Percentiles rank a stretch among this genome's conserved stretches.
phyloP scores from a whole-genome alignment of 2,888 invertebrate species.

The Philereme transversata region DNA sequence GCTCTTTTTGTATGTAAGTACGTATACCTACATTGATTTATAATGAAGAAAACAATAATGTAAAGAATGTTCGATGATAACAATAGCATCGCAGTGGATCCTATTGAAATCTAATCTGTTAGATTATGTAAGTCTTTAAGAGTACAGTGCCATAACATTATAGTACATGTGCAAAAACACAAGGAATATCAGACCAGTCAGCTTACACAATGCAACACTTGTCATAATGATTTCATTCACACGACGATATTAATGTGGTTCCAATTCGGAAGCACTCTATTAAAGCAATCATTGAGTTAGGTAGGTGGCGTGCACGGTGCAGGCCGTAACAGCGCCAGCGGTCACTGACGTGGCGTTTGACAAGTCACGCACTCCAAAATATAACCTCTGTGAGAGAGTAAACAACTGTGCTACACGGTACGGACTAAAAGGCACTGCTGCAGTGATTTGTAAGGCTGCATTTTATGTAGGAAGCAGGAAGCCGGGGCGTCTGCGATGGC shows the following conservation, averaged over 20 bases:
- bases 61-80: too few relatives aligned
- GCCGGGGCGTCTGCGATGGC: neutral
- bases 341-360: slow-evolving; percentile 56
- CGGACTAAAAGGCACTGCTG: slow-evolving; percentile 21
- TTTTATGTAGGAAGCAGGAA: slow-evolving; percentile 7
- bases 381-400: slow-evolving; percentile 55
- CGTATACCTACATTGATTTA: too few relatives aligned
- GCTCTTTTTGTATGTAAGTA: too few relatives aligned
- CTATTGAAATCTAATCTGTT: too few relatives aligned
- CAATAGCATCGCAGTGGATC: too few relatives aligned
- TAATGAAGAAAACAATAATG: too few relatives aligned
- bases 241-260: slow-evolving; percentile 21
- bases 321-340: slow-evolving; percentile 23
- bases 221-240: slow-evolving; percentile 15
- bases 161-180: slow-evolving; percentile 1
- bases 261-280: slow-evolving; percentile 25
- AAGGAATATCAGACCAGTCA: neutral
- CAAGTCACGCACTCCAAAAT: slow-evolving; percentile 66
- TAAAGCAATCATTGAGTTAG: slow-evolving; percentile 41
- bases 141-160: slow-evolving; percentile 4
- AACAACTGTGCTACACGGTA: slow-evolving; percentile 49
- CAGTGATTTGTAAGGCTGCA: slow-evolving; percentile 33
- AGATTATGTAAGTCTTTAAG: neutral
- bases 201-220: slow-evolving; percentile 10
- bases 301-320: slow-evolving; percentile 44